phyloP scores from a whole-genome alignment of 2,113 vertebrate species.

The Tachysurus vachellii region DNA sequence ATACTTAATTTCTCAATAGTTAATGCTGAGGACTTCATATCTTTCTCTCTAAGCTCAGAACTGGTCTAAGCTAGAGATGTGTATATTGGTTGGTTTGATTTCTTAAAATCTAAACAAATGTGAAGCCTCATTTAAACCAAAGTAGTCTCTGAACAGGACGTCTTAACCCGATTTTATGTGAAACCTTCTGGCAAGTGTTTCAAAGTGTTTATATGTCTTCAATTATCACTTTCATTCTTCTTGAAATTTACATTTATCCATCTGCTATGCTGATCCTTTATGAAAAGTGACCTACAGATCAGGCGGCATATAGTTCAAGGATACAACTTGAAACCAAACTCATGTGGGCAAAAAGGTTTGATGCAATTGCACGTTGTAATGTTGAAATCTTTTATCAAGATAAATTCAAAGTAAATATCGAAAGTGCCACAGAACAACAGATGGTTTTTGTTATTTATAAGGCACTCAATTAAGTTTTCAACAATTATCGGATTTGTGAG shows the following conservation, averaged over 20 bases:
- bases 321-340: not conserved
- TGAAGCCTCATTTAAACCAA: not conserved
- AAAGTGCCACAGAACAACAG: not conserved
- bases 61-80: not conserved
- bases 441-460: conserved; percentile 57
- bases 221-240: not conserved
- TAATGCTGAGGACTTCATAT: too few relatives aligned
- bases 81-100: not conserved
- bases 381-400: not conserved
- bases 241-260: not conserved
- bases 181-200: not conserved
- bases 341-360: too few relatives aligned
- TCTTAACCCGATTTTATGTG: not conserved
- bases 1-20: too few relatives aligned
- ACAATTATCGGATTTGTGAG: conserved; percentile 59
- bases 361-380: not conserved
- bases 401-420: not conserved
- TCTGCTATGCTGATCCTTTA: not conserved
- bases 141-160: not conserved
- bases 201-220: not conserved
- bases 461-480: conserved; percentile 64
- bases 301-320: not conserved
- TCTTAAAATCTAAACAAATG: not conserved
- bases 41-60: not conserved
- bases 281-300: not conserved